phyloP scores from a whole-genome alignment of 1,140 invertebrate genomes.

The Notospermus geniculatus region DNA sequence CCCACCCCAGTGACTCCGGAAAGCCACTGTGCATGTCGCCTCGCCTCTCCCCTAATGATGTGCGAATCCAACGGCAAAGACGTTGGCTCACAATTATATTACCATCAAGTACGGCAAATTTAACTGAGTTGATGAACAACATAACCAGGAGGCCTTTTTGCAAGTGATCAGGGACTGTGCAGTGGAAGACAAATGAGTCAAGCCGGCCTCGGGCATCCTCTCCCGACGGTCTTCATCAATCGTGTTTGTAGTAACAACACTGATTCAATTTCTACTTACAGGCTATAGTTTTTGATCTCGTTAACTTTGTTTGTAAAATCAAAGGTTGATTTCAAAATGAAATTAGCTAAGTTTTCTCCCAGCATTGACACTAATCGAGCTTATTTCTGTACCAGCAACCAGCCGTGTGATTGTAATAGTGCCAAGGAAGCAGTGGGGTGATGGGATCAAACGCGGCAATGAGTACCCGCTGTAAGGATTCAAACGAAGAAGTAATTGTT shows the following conservation, averaged over 20 bases:
- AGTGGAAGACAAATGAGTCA: too few relatives aligned
- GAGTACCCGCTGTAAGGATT: too few relatives aligned
- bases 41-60: too few relatives aligned
- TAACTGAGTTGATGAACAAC: constrained; percentile 7
- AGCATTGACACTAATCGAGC: constrained; percentile 9
- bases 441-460: too few relatives aligned
- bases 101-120: constrained; percentile 9
- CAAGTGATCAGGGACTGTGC: too few relatives aligned
- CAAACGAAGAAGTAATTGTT: too few relatives aligned
- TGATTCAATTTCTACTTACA: constrained; percentile 6
- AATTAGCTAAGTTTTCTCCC: constrained; percentile 10
- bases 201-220: background rate
- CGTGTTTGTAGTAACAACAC: constrained; percentile 2
- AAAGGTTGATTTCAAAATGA: constrained; percentile 11
- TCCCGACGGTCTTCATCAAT: background rate
- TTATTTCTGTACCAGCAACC: constrained; percentile 1
- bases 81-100: constrained; percentile 1
- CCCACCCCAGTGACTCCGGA: too few relatives aligned
- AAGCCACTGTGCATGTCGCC: too few relatives aligned
- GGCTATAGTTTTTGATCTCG: constrained; percentile 10
- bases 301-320: constrained; percentile 10
- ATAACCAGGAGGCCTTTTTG: constrained; percentile 2
- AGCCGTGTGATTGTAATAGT: too few relatives aligned
- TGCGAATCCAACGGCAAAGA: background rate
- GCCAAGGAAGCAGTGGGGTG: too few relatives aligned